Percentiles rank a stretch among this genome's conserved stretches.
Conservation (phyloP, 2,113 vertebrate species). For the Apteryx mantelli region DNA sequence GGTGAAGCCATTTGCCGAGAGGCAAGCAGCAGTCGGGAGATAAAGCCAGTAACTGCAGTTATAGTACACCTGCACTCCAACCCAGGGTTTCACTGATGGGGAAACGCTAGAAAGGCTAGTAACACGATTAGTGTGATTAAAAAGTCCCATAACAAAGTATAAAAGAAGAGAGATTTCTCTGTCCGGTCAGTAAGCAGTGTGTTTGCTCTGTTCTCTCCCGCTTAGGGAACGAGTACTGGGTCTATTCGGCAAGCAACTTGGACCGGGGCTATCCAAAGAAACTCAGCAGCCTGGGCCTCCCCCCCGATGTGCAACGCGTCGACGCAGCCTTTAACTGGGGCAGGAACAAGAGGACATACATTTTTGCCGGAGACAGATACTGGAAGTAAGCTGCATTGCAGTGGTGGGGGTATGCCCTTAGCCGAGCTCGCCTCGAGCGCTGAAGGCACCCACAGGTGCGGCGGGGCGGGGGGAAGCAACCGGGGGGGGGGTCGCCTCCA, state of each 20-base stretch:
- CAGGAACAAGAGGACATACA: constrained; percentile 94
- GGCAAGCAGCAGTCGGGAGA: background rate
- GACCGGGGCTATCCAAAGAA: constrained; percentile 93
- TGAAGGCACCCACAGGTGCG: background rate
- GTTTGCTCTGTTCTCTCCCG: background rate
- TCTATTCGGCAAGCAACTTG: constrained; percentile 89
- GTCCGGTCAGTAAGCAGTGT: background rate
- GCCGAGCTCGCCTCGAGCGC: background rate
- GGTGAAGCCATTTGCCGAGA: background rate
- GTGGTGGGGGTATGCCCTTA: background rate
- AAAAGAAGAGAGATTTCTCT: background rate
- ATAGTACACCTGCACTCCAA: background rate
- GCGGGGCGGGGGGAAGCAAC: background rate
- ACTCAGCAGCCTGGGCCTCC: constrained; percentile 87
- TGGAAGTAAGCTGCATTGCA: constrained; percentile 86
- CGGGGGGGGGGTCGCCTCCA: too few species aligned
- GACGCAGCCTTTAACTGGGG: constrained; percentile 94
- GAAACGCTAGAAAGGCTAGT: background rate
- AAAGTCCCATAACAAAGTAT: background rate
- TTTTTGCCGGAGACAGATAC: constrained; percentile 93
- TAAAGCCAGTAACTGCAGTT: background rate
- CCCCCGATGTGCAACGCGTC: constrained; percentile 83
- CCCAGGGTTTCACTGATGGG: background rate
- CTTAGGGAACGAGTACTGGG: constrained; percentile 92
- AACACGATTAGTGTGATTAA: background rate